Evolutionary conservation across 2,797 vertebrate genomes (phyloP).

Genomic region (Manis crassicaudata): DNA sequence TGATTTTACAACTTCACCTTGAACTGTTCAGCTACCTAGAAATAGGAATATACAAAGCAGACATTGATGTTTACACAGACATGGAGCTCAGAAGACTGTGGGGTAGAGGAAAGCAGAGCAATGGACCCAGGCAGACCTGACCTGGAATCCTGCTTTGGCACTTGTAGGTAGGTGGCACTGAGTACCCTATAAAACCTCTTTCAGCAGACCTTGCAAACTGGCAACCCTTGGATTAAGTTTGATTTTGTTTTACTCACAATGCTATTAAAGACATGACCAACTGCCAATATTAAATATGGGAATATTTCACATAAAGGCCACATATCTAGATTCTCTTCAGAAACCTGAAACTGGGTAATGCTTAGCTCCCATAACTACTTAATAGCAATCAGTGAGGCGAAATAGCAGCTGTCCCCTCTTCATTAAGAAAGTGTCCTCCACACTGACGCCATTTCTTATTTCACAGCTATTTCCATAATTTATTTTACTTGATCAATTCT

Average conservation of each 20-base stretch:
- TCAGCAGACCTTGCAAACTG: neutral
- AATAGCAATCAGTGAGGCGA: neutral
- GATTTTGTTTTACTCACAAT: neutral
- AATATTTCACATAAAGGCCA: neutral
- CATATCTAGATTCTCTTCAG: neutral
- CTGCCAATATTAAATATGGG: neutral
- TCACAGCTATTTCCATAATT: neutral
- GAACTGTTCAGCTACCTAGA: neutral
- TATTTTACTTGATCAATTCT: neutral
- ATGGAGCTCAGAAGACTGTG: neutral
- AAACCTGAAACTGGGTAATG: neutral
- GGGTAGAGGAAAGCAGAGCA: neutral
- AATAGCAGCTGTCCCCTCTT: neutral
- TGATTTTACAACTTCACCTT: neutral
- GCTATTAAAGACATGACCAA: neutral
- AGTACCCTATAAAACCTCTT: neutral
- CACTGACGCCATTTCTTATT: neutral
- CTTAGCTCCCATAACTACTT: neutral
- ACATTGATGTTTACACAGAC: neutral
- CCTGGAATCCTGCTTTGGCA: no score
- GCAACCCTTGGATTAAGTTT: neutral
- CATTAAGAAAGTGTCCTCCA: neutral
- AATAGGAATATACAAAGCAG: neutral
- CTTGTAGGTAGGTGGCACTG: neutral
- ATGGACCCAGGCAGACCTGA: rapidly evolving